Base-by-base conservation (phyloP, 1,140 invertebrate genomes). In the Tenebrio molitor region DNA sequence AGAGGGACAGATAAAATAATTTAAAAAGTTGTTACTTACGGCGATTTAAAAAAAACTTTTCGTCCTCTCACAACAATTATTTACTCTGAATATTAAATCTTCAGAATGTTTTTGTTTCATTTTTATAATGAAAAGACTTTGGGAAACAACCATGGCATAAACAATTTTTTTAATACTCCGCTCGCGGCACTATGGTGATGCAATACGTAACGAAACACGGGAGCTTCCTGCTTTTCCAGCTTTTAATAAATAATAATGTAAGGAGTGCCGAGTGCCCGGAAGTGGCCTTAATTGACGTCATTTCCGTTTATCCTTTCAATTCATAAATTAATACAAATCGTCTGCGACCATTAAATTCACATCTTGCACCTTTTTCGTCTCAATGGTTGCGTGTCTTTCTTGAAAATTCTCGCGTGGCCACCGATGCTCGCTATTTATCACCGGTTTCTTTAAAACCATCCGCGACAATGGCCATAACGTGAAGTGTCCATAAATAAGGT, bases 171-270 rank as follows among this genome's bases (percentile, higher is more conserved):
- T 16, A 46, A 5, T 46, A 17, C 1, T 58, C 15, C 15, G 12
- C 23, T 58, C n/a, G 19, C 10, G 44, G 15, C 10, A 21, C 21
- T 50, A 50, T 21, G 25, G 5, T n/a, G 44, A 33, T 58, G 50
- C 50, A 46, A 46, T 46, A 46, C 42, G 42, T 12, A 58, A 12
- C 19, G 50, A 58, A 58, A 58, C 50, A 58, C 15, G 50, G 23
- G 10, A 58, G 50, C 50, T 58, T 58, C 50, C 50, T 58, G 50
- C 23, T 2, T n/a, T 50, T 50, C 44, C 44, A 21, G 44, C 44
- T 21, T 58, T 58, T 58, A 58, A 58, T 58, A 58, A 58, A 58
- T 58, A 58, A 58, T 58, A 58, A 58, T 58, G 50, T 58, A 58
- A 58, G 50, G 50, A 58, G 50, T 53, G 46, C 46, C 46, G 46